phyloP scores from a whole-genome alignment of 2,797 vertebrate species.

The Ctenosaura bakeri region DNA sequence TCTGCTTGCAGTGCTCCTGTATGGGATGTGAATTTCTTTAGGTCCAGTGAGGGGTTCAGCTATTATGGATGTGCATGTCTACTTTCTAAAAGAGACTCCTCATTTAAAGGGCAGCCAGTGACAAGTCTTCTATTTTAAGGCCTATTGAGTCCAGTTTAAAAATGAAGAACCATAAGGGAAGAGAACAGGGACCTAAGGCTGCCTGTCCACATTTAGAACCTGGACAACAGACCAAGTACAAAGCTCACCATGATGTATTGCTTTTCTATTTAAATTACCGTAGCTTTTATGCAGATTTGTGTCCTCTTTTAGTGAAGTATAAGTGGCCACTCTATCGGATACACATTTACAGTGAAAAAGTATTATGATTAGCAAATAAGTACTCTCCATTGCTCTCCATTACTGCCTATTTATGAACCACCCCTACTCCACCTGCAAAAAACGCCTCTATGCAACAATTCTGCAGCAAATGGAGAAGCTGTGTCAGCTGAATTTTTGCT shows the following conservation, averaged over 20 bases:
- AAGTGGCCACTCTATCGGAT: neutral
- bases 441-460: neutral
- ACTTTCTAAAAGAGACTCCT: neutral
- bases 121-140: neutral
- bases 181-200: too few relatives aligned
- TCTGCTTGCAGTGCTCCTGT: neutral
- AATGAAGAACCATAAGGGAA: too few relatives aligned
- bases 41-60: neutral
- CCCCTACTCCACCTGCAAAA: too few relatives aligned
- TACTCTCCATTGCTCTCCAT: neutral
- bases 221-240: too few relatives aligned
- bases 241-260: too few relatives aligned
- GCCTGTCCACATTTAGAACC: too few relatives aligned
- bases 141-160: too few relatives aligned
- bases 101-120: neutral
- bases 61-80: neutral
- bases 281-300: neutral
- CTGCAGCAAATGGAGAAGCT: slow-evolving; percentile 4
- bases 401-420: neutral
- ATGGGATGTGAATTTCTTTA: neutral
- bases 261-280: too few relatives aligned
- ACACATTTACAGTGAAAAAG: neutral
- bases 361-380: neutral
- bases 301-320: neutral
- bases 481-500: slow-evolving; percentile 17